Base-by-base conservation (phyloP, 2,797 vertebrate species). In the Poecilia velifera region DNA sequence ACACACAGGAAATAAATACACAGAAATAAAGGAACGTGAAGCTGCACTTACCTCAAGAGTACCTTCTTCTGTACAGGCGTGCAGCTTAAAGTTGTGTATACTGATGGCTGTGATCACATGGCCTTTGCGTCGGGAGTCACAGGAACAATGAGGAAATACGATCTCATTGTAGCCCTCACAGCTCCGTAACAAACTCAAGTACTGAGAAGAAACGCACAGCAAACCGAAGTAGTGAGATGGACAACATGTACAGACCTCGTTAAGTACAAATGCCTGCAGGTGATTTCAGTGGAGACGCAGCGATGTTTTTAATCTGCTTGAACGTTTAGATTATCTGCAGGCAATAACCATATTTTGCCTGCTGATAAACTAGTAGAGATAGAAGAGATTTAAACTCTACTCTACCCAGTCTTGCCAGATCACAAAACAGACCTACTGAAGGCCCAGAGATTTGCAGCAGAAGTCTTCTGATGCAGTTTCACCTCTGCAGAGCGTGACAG, bases 151-250 rank as follows among this genome's bases (percentile, higher is more conserved):
- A 6, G 98, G 98, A 93, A 99, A 99, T 76, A 97, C 95, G 87
- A 99, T 97, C 93, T 99, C 98, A 47, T 97, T 99, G 95, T 99
- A 99, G 77, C 98, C 97, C 81, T 99, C 98, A 1, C 98, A 99
- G 0, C 95, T 94, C 85, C 98, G 95, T 81, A 99, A 87, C 96
- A 99, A 96, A 84, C 95, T 97, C 78, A 98, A 92, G 80, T 98
- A 99, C 97, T 98, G 87, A 25, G 1, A 12, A 5, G 77, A 25
- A 79, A 74, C 34, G 6, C 72, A 73, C 31, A 53, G 18, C 57
- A 25, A 57, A 64, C 25, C 22, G 18, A 49, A n/a, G 31, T 4
- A 16, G 28, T 12, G 5, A 46, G 73, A 22, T n/a, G 6, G 1
- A n/a, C 5, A 16, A 22, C 72, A 12, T 22, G n/a, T n/a, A n/a